Conservation (phyloP, 92 coral and sea anemone genomes). For the Phymanthus crucifer region DNA sequence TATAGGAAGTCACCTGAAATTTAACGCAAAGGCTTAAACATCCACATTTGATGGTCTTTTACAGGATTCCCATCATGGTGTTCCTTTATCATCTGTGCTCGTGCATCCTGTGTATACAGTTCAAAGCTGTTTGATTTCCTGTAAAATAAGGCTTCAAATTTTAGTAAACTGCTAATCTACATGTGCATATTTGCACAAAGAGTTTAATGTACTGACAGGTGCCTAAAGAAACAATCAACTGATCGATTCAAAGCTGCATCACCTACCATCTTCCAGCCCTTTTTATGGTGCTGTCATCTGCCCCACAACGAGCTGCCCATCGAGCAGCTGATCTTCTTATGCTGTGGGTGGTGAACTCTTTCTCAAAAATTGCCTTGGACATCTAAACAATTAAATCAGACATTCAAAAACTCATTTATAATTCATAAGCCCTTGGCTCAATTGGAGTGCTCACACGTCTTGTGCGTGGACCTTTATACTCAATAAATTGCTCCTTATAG, state of each 20-base stretch:
- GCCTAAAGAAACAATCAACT: background rate
- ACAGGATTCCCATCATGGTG: conserved; percentile 58
- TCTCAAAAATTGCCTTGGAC: conserved; percentile 54
- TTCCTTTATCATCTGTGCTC: conserved; percentile 50
- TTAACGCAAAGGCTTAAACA: conserved; percentile 48
- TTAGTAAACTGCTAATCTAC: background rate
- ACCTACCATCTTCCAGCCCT: conserved; percentile 70
- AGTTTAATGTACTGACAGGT: no score
- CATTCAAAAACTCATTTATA: no score
- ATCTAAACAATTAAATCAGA: conserved; percentile 32
- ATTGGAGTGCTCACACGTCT: no score
- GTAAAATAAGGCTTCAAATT: conserved; percentile 7
- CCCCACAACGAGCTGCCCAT: conserved; percentile 68
- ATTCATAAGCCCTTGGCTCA: no score
- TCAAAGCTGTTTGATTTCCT: conserved; percentile 58
- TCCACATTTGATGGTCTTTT: conserved; percentile 50
- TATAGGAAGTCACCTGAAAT: no score
- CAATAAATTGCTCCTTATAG: no score
- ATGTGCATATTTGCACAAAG: background rate
- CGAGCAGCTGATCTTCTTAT: conserved; percentile 60
- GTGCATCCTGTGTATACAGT: conserved; percentile 53
- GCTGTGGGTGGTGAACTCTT: conserved; percentile 60
- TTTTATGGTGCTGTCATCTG: conserved; percentile 62
- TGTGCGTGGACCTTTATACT: no score
- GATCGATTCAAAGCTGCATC: background rate